phyloP scores from a whole-genome alignment of 1,140 invertebrate genomes.

The Caenorhabditis brenneri region DNA sequence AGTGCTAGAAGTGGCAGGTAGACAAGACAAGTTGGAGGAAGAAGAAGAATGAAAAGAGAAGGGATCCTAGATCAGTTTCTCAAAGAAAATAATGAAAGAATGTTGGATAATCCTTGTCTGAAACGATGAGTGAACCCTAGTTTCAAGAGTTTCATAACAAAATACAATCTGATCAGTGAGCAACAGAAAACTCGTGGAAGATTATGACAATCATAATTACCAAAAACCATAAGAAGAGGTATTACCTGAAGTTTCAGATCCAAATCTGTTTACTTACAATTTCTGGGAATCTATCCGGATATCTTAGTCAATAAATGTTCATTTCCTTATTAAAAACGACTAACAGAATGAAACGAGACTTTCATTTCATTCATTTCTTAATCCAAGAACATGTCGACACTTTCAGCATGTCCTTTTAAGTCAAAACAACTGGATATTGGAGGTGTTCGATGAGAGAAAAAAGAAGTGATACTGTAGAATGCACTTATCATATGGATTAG shows the following conservation, averaged over 20 bases:
- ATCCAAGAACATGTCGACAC: not conserved
- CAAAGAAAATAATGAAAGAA: not conserved
- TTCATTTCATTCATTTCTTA: not conserved
- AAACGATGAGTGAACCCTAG: not conserved
- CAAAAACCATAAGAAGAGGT: not conserved
- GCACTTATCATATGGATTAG: not conserved
- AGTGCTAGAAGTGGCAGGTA: constrained; percentile 24
- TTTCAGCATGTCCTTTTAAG: constrained; percentile 9
- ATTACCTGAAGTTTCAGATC: not conserved
- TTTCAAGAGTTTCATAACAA: constrained; percentile 8
- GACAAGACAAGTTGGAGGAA: not conserved
- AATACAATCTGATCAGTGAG: not conserved
- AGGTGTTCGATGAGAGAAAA: not conserved
- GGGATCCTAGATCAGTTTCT: not conserved
- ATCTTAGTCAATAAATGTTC: not conserved
- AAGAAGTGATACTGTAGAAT: constrained; percentile 16
- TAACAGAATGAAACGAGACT: not conserved
- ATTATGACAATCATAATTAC: not conserved
- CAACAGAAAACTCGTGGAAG: not conserved
- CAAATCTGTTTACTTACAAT: not conserved
- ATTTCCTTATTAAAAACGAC: not conserved
- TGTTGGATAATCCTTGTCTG: not conserved
- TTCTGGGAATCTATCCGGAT: not conserved
- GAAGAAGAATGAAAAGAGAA: not conserved
- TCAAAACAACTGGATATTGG: constrained; percentile 35